These are phyloP conservation scores for Stegodyphus dumicola DNA, from an alignment of 1,140 invertebrate genomes.

Conservation along the genomic window DNA sequence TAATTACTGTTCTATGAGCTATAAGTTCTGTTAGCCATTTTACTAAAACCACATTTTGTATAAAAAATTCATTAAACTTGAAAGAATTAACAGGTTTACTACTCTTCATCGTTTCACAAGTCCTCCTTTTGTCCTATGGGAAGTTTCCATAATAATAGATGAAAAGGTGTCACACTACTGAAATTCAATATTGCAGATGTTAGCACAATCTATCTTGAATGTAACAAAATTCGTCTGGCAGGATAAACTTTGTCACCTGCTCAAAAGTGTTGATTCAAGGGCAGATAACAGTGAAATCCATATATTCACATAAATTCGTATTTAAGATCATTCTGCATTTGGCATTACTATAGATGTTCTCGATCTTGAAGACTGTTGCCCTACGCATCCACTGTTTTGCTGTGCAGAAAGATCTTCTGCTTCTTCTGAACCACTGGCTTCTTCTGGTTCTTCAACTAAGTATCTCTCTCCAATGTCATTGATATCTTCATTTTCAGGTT, in stretches of 20 bases:
- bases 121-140: neutral
- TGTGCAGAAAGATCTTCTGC: conserved; percentile 49
- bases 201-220: neutral
- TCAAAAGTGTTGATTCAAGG: neutral
- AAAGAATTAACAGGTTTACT: neutral
- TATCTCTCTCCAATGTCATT: conserved; percentile 39
- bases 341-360: conserved; percentile 30
- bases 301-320: neutral
- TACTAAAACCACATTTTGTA: conserved; percentile 43
- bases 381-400: conserved; percentile 40
- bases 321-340: conserved; percentile 40
- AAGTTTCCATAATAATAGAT: neutral
- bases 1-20: conserved; percentile 26
- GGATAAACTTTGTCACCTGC: neutral
- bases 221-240: neutral
- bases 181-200: neutral
- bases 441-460: conserved; percentile 46
- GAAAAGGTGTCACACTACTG: neutral
- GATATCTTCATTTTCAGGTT: conserved; percentile 39
- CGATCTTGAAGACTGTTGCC: conserved; percentile 25
- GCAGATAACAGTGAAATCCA: neutral
- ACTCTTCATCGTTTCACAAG: neutral
- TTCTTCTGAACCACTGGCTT: conserved; percentile 47
- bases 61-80: conserved; percentile 16
- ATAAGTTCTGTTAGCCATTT: conserved; percentile 13